phyloP scores from a whole-genome alignment of 2,113 vertebrate genomes.

The Varanus salvator region DNA sequence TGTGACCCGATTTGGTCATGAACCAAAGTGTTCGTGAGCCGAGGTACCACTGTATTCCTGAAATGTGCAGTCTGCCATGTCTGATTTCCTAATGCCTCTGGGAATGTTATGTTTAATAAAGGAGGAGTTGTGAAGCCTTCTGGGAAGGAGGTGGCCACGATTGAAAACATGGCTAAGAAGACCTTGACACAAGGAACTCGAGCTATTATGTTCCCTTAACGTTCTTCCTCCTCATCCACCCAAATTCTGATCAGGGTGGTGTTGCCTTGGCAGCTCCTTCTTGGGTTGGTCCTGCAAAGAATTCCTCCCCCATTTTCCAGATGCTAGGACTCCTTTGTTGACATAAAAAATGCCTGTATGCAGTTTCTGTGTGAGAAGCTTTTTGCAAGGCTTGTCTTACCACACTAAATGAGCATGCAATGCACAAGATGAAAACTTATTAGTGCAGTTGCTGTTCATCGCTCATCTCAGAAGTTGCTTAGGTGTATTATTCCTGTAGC shows the following conservation, averaged over 20 bases:
- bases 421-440: background rate
- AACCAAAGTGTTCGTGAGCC: too few relatives aligned
- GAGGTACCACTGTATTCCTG: background rate
- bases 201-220: background rate
- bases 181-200: background rate
- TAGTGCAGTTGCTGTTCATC: slow-evolving; percentile 18
- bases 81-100: background rate
- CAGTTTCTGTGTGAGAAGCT: background rate
- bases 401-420: background rate
- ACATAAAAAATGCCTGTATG: background rate
- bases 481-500: slow-evolving; percentile 32
- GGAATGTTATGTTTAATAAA: background rate
- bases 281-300: background rate
- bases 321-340: background rate
- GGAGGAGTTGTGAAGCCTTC: background rate
- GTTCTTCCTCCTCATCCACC: background rate
- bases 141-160: background rate
- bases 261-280: background rate
- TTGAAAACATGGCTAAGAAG: background rate
- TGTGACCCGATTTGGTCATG: too few relatives aligned
- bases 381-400: background rate
- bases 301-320: background rate
- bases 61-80: background rate
- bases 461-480: slow-evolving; percentile 22
- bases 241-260: background rate